Evolutionary conservation across 2,888 invertebrate species (phyloP), one percentile per base, ranked within the genome.

Genomic region (Thymelicus sylvestris): DNA sequence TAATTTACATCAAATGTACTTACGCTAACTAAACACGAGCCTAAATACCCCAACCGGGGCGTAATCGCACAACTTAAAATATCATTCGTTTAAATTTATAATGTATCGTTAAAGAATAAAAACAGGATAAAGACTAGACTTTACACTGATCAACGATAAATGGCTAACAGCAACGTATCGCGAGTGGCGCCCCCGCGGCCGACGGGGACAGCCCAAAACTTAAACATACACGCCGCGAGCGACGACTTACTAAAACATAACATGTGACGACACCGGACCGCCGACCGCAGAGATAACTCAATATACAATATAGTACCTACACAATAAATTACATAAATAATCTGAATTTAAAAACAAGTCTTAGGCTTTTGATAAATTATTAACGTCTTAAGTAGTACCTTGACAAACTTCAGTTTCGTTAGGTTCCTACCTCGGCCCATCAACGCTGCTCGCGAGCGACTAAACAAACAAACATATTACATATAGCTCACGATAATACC

Each of bases 111-210:
- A 91, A 86, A 90, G 88, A 91, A 90, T 89, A 91, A 89, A 90
- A 93, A 93, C 92, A 92, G 91, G 82, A 92, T 93, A 93, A 92
- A 93, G 94, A 94, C 94, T 94, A 94, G 94, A 94, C 93, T 91
- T 92, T 93, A 94, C 93, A 94, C 93, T 92, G 93, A 93, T 90
- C 88, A 93, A 92, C 91, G 91, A 91, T 87, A 88, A 89, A 86
- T 86, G 86, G 88, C 90, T 87, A 91, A 91, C 89, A 89, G 89
- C 90, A 88, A 90, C 86, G 84, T 86, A 86, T 85, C 87, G 89
- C 87, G 81, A 81, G 79, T 77, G 79, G 77, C 84, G 82, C 76
- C 86, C 86, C 78, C 76, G 86, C 83, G 83, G 83, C 78, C 82
- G 79, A 73, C 75, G 75, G 66, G 61, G 57, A 47, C 65, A 72